Conservation (phyloP, 2,888 invertebrate genomes). For the Ennomos fuscantarius region DNA sequence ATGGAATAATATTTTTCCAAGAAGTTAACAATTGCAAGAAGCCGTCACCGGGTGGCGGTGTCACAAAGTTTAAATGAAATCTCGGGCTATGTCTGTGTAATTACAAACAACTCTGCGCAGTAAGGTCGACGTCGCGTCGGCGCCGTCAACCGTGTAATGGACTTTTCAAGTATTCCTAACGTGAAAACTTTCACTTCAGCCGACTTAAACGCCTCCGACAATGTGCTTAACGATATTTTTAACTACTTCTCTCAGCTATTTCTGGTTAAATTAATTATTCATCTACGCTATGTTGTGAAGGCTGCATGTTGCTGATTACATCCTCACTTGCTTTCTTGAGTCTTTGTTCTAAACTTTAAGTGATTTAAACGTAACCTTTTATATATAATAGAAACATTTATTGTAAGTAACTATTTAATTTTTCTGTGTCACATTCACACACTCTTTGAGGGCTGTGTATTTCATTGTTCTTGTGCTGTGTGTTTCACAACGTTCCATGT, state of each 20-base stretch:
- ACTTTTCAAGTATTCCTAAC: slow-evolving; percentile 83
- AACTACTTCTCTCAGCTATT: slow-evolving; percentile 75
- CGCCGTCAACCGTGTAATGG: slow-evolving; percentile 80
- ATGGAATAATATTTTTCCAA: slow-evolving; percentile 57
- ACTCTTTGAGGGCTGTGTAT: too few species aligned
- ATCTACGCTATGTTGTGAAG: slow-evolving; percentile 45
- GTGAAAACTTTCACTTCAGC: slow-evolving; percentile 78
- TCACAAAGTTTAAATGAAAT: slow-evolving; percentile 81
- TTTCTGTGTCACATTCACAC: too few species aligned
- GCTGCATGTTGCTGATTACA: slow-evolving; percentile 31
- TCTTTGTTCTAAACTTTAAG: neutral
- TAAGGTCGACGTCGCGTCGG: slow-evolving; percentile 67
- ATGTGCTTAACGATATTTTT: slow-evolving; percentile 82
- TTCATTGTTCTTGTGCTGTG: too few species aligned
- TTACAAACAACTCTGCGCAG: slow-evolving; percentile 75
- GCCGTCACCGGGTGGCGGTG: slow-evolving; percentile 61
- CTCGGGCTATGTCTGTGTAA: slow-evolving; percentile 76
- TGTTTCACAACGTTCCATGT: too few species aligned
- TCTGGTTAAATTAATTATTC: slow-evolving; percentile 73
- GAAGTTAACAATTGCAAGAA: slow-evolving; percentile 65
- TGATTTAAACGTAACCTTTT: slow-evolving; percentile 6
- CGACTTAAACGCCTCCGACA: slow-evolving; percentile 75
- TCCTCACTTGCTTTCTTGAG: slow-evolving; percentile 25
- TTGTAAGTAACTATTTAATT: neutral
- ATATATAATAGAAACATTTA: neutral